Conservation (phyloP, 1,140 invertebrate species). For the Paramacrobiotus metropolitanus region DNA sequence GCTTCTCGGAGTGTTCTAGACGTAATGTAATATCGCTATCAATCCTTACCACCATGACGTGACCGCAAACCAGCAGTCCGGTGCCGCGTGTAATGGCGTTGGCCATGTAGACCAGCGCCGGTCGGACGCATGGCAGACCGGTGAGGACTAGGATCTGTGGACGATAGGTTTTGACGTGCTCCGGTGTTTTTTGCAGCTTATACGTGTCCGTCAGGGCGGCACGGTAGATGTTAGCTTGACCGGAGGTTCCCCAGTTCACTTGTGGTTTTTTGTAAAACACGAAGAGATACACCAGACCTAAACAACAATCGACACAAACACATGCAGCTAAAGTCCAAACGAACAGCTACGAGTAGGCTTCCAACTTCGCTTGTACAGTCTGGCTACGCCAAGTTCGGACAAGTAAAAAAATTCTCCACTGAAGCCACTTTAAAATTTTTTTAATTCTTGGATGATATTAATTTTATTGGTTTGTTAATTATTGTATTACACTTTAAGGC, state of each 20-base stretch:
- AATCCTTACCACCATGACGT: slow-evolving; percentile 22
- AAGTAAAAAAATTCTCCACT: too few species aligned
- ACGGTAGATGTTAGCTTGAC: slow-evolving; percentile 28
- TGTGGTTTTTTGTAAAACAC: slow-evolving; percentile 31
- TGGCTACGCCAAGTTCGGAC: too few species aligned
- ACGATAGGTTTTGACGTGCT: slow-evolving; percentile 28
- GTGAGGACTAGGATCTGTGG: slow-evolving; percentile 33
- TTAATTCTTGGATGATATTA: not conserved
- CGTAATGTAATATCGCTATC: too few species aligned
- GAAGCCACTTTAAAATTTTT: too few species aligned
- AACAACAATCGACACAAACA: too few species aligned
- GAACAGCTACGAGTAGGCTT: too few species aligned
- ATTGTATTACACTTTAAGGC: not conserved
- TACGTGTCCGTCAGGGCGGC: slow-evolving; percentile 23
- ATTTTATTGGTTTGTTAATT: not conserved
- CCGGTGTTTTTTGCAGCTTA: slow-evolving; percentile 23
- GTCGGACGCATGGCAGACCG: slow-evolving; percentile 27
- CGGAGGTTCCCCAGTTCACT: slow-evolving; percentile 30
- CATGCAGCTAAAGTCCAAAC: too few species aligned
- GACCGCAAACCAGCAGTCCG: slow-evolving; percentile 30
- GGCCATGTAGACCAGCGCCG: slow-evolving; percentile 32
- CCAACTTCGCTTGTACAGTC: too few species aligned
- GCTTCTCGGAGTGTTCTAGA: too few species aligned
- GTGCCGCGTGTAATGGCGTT: slow-evolving; percentile 29
- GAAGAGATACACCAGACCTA: slow-evolving; percentile 14